Conservation (phyloP, 1,140 invertebrate genomes). For the Drosophila pruinosa region DNA sequence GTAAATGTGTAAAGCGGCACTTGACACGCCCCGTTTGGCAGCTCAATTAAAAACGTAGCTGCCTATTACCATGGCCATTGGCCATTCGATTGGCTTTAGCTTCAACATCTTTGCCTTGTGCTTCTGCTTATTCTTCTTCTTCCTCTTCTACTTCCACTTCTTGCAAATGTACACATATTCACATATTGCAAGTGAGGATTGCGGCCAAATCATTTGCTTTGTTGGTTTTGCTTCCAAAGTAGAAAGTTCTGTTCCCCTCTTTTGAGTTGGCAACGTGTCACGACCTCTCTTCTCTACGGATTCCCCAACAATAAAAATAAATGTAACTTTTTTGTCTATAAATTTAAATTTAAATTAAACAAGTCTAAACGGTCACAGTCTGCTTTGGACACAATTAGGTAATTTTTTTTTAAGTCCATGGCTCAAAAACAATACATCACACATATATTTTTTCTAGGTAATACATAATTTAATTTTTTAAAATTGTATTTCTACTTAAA, state of each 20-base stretch:
- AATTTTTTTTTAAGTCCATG: no score
- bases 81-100: slow-evolving; percentile 23
- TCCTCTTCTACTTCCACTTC: not conserved
- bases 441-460: no score
- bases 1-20: slow-evolving; percentile 80
- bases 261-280: slow-evolving; percentile 10
- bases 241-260: slow-evolving; percentile 24
- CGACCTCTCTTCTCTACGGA: no score
- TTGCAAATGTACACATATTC: slow-evolving; percentile 2
- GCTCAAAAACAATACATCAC: no score
- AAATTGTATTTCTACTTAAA: no score
- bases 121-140: not conserved
- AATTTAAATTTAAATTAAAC: no score
- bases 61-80: slow-evolving; percentile 49
- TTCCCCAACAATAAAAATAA: no score
- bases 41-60: slow-evolving; percentile 78
- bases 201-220: slow-evolving; percentile 43
- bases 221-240: slow-evolving; percentile 28
- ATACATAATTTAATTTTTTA: no score
- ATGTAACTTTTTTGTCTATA: no score
- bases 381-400: no score
- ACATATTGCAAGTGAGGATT: slow-evolving; percentile 31
- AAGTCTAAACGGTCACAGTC: no score
- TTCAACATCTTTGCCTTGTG: not conserved
- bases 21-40: slow-evolving; percentile 77